These are phyloP conservation scores for Scaptodrosophila lebanonensis DNA, from an alignment of 1,140 invertebrate genomes.

Conservation along the genomic window DNA sequence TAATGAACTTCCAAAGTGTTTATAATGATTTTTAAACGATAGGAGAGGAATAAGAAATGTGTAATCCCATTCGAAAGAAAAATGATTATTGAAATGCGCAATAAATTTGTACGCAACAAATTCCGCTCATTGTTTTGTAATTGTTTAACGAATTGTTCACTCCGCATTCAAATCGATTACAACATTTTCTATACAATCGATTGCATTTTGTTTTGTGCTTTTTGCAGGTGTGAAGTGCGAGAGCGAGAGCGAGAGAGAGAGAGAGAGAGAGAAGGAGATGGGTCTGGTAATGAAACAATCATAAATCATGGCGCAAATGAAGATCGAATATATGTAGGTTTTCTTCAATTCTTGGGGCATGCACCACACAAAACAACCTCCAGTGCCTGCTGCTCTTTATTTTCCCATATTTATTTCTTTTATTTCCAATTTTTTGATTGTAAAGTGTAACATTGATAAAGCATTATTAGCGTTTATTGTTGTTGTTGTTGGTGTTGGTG, in stretches of 20 bases:
- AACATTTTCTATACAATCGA: background rate
- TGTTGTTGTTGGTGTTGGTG: conserved; percentile 1
- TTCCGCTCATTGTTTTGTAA: background rate
- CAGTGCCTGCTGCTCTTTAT: too few species aligned
- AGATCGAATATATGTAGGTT: background rate
- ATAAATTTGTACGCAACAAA: conserved; percentile 1
- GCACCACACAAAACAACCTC: too few species aligned
- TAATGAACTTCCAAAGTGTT: background rate
- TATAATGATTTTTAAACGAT: too few species aligned
- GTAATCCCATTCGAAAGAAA: background rate
- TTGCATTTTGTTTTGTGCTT: background rate
- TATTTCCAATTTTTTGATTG: background rate
- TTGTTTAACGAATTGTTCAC: too few species aligned
- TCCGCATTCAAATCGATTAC: too few species aligned
- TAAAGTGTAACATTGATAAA: conserved; percentile 5
- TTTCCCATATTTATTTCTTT: background rate
- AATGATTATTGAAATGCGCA: background rate
- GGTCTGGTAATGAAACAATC: background rate
- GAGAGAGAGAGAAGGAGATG: too few species aligned
- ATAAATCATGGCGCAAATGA: background rate
- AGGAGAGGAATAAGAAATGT: too few species aligned
- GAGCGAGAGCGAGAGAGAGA: too few species aligned
- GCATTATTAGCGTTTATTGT: conserved; percentile 1
- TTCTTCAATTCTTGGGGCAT: too few species aligned
- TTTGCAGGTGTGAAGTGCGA: background rate